Conservation (phyloP, 35 echinoderm and acorn worm genomes). For the Chiridota heheva region DNA sequence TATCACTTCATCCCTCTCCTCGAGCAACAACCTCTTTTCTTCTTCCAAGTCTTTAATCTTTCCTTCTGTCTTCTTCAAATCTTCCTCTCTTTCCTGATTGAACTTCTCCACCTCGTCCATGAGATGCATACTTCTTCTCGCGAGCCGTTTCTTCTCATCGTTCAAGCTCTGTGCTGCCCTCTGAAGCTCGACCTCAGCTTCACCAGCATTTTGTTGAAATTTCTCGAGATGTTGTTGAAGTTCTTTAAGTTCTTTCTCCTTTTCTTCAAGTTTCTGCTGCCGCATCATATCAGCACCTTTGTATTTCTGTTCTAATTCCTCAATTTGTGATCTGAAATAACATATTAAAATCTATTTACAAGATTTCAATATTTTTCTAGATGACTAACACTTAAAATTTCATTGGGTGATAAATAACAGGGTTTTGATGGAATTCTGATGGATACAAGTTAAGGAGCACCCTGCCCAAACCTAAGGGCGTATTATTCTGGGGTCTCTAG, state of each 20-base stretch:
- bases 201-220: constrained; percentile 44
- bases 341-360: no score
- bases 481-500: no score
- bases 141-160: constrained; percentile 59
- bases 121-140: constrained; percentile 67
- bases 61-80: constrained; percentile 45
- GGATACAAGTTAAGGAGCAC: no score
- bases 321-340: constrained; percentile 62
- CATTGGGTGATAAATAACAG: no score
- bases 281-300: constrained; percentile 41
- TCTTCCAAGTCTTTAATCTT: constrained; percentile 42
- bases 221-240: constrained; percentile 51
- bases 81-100: constrained; percentile 57
- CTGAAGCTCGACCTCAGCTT: constrained; percentile 53
- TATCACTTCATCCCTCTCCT: constrained; percentile 29
- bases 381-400: not conserved
- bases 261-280: constrained; percentile 44
- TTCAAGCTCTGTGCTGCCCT: constrained; percentile 52
- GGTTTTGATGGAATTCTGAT: no score
- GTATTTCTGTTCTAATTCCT: constrained; percentile 65
- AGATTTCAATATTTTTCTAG: not conserved
- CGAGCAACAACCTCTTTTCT: constrained; percentile 23
- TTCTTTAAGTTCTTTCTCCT: constrained; percentile 42
- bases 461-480: not conserved
- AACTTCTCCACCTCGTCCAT: constrained; percentile 76